These are phyloP conservation scores for Leucania comma DNA, from an alignment of 2,888 invertebrate species.

Conservation along the genomic window DNA sequence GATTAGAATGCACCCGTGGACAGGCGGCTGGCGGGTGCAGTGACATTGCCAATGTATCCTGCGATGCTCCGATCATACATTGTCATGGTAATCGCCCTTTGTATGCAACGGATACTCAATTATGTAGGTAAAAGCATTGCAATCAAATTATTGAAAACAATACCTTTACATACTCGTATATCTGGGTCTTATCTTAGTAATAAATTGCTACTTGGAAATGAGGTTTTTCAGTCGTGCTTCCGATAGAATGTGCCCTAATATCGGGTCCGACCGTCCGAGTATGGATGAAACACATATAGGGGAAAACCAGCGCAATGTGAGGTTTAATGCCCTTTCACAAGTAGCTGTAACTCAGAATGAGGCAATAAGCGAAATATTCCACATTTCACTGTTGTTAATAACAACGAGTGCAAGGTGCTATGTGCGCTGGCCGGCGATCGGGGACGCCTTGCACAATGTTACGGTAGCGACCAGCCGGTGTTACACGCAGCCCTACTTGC, in stretches of 20 bases:
- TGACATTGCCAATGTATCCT: constrained; percentile 35
- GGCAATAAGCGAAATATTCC: constrained; percentile 19
- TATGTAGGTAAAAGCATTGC: neutral
- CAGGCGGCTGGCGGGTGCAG: constrained; percentile 11
- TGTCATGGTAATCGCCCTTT: constrained; percentile 42
- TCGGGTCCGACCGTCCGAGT: too few species aligned
- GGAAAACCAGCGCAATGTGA: too few species aligned
- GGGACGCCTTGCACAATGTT: constrained; percentile 50
- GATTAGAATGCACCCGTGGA: neutral
- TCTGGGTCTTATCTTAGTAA: too few species aligned
- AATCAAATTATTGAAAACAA: constrained; percentile 7
- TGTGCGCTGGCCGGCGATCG: constrained; percentile 21
- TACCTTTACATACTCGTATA: too few species aligned
- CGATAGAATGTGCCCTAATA: too few species aligned
- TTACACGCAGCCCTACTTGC: constrained; percentile 32
- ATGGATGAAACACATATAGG: too few species aligned
- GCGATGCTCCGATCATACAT: constrained; percentile 20
- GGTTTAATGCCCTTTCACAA: neutral
- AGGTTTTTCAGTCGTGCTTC: too few species aligned
- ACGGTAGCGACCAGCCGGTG: constrained; percentile 18
- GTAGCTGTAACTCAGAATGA: constrained; percentile 7
- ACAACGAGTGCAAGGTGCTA: constrained; percentile 9
- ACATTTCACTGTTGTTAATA: constrained; percentile 35
- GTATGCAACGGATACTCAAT: neutral
- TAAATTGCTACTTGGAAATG: too few species aligned